These are phyloP conservation scores for Mustelus asterias DNA, from an alignment of 2,113 vertebrate genomes.

Conservation along the genomic window DNA sequence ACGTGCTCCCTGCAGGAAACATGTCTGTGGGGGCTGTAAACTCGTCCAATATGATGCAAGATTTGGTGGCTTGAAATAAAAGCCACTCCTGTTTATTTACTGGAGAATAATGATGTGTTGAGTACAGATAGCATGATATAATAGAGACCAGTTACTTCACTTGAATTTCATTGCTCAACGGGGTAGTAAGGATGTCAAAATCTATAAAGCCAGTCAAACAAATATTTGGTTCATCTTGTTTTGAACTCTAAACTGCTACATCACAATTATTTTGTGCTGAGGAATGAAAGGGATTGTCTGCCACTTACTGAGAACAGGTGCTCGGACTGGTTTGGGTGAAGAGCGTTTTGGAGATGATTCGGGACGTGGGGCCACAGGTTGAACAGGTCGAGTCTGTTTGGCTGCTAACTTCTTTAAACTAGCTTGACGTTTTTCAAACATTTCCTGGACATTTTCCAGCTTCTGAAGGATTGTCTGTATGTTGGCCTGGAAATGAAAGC, in stretches of 20 bases:
- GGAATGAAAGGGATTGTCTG: neutral
- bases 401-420: constrained; percentile 86
- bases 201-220: neutral
- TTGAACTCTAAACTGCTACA: neutral
- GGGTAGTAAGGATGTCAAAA: neutral
- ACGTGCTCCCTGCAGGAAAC: no score
- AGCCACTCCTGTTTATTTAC: neutral
- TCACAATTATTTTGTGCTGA: no score
- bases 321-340: constrained; percentile 61
- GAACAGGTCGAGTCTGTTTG: constrained; percentile 85
- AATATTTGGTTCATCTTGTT: neutral
- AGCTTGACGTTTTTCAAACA: constrained; percentile 83
- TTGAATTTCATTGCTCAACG: neutral
- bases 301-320: constrained; percentile 59
- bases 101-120: neutral
- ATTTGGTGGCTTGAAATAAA: neutral
- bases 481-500: constrained; percentile 55
- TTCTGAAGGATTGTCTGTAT: constrained; percentile 73
- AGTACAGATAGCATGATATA: neutral
- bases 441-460: constrained; percentile 80
- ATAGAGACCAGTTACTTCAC: neutral
- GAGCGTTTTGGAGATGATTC: constrained; percentile 84
- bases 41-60: no score
- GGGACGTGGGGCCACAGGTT: constrained; percentile 84
- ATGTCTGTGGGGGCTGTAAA: no score